Evolutionary conservation across 2,888 invertebrate genomes (phyloP), one percentile per base, ranked within the genome.

Genomic region (Diaperis boleti): DNA sequence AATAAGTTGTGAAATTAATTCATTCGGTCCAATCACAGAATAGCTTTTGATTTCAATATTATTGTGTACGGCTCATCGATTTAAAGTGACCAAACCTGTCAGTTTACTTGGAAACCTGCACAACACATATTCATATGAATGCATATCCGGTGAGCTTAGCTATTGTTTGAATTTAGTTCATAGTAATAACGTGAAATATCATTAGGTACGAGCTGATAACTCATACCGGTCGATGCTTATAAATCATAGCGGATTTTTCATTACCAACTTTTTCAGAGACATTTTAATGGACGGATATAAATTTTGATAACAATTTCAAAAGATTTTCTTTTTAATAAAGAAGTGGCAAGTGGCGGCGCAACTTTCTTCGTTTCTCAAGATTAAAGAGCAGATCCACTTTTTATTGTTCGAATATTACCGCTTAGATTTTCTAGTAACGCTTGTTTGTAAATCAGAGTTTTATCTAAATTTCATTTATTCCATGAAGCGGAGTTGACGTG

Each of bases 271-370:
- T 66, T 66, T 62, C 45, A 13, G 13, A 55, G 63, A 49, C 56
- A 35, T 37, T 63, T 68, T 61, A 68, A 68, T 66, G 62, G 47
- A 49, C 61, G 31, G 64, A 57, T 57, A 68, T 68, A 68, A 68
- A 68, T 68, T 64, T 57, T 60, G 60, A 66, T 66, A 64, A 62
- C 56, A 66, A 65, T 63, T 64, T 62, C 62, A 63, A 65, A 61
- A 54, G 65, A 18, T 54, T 64, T 54, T 54, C 61, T 45, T 57
- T 62, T 57, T 67, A 64, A 67, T 67, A 64, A 61, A 47, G 61
- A 59, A 59, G 64, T 62, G 66, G 44, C 20, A 29, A n/a, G 31
- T 8, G 52, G 20, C 17, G 18, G 26, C 35, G 35, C 26, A 35
- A 52, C 37, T 54, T 47, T 57, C 22, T 13, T 15, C 50, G 47